Evolutionary conservation across 2,888 invertebrate genomes (phyloP).

Genomic region (Drosophila flavopinicola): DNA sequence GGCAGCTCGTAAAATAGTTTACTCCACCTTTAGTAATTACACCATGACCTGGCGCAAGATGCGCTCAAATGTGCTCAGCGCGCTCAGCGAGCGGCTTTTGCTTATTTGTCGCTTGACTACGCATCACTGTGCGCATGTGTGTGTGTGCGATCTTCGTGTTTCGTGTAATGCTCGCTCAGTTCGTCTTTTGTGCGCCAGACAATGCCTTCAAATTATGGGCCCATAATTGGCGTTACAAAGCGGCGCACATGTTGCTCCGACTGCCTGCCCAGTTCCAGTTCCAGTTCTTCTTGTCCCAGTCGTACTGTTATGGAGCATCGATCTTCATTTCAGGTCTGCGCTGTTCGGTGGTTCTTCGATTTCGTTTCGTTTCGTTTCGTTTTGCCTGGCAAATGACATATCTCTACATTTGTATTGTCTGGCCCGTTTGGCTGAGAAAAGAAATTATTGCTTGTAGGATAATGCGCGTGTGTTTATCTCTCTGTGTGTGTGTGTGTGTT

Average conservation of each 20-base stretch:
- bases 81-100: slow-evolving; percentile 39
- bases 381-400: slow-evolving; percentile 74
- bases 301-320: slow-evolving; percentile 70
- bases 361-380: too few species aligned
- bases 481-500: slow-evolving; percentile 18
- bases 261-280: slow-evolving; percentile 33
- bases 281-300: slow-evolving; percentile 43
- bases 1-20: too few species aligned
- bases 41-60: too few species aligned
- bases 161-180: slow-evolving; percentile 48
- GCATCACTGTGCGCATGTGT: slow-evolving; percentile 50
- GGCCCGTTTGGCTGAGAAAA: slow-evolving; percentile 40
- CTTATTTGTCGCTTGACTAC: slow-evolving; percentile 81
- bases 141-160: slow-evolving; percentile 31
- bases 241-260: slow-evolving; percentile 70
- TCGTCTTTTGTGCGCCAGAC: slow-evolving; percentile 62
- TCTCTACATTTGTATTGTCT: slow-evolving; percentile 68
- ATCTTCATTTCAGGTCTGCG: slow-evolving; percentile 63
- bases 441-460: slow-evolving; percentile 73
- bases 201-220: slow-evolving; percentile 81
- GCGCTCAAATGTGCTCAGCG: slow-evolving; percentile 34
- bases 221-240: slow-evolving; percentile 83
- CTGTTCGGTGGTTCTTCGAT: slow-evolving; percentile 52
- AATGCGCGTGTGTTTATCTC: slow-evolving; percentile 41
- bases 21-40: too few species aligned